These are phyloP conservation scores for Mylabris phalerata DNA, from an alignment of 1,140 invertebrate genomes.

Conservation along the genomic window DNA sequence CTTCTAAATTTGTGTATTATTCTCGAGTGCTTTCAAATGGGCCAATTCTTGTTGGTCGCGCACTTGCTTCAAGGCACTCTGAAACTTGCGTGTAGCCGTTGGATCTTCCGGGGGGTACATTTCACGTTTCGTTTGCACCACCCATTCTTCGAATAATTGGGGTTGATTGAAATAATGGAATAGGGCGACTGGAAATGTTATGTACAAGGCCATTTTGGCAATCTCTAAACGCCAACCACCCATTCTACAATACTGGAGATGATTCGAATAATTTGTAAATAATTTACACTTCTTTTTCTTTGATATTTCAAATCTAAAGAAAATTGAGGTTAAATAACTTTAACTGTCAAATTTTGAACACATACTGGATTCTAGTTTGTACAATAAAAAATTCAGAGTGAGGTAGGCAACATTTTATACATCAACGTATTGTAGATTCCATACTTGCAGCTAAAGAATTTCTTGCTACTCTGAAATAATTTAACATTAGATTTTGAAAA, in stretches of 20 bases:
- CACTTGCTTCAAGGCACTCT: conserved; percentile 51
- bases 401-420: too few relatives aligned
- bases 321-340: too few relatives aligned
- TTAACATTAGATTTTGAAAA: too few relatives aligned
- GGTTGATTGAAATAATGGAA: conserved; percentile 86
- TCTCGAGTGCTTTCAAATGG: conserved; percentile 43
- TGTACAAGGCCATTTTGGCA: conserved; percentile 73
- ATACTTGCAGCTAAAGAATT: too few relatives aligned
- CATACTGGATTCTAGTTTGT: too few relatives aligned
- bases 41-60: conserved; percentile 45
- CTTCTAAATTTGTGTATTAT: conserved; percentile 5
- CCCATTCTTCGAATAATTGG: conserved; percentile 71
- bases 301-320: too few relatives aligned
- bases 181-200: conserved; percentile 72
- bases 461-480: too few relatives aligned
- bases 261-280: too few relatives aligned
- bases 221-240: conserved; percentile 76
- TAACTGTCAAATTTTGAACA: too few relatives aligned
- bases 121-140: conserved; percentile 61
- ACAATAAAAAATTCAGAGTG: too few relatives aligned
- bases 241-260: conserved; percentile 45
- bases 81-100: conserved; percentile 49
- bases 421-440: too few relatives aligned
- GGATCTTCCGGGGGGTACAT: conserved; percentile 62
- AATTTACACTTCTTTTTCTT: too few relatives aligned